These are phyloP conservation scores for Centroberyx gerrardi DNA, from an alignment of 2,797 vertebrate species.

Conservation along the genomic window DNA sequence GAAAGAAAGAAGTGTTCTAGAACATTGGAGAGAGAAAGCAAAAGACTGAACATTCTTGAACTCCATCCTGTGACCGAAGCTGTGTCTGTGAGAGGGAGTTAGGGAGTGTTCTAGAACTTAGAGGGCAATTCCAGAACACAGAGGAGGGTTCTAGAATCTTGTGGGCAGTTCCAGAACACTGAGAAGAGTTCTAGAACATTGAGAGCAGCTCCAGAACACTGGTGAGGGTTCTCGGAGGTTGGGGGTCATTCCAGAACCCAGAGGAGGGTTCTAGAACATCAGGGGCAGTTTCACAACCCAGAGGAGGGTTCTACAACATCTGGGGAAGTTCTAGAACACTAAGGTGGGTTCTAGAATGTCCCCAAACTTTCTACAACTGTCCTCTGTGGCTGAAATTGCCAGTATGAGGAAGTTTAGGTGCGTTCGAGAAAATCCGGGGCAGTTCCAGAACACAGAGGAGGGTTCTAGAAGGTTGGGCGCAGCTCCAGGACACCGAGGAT, in stretches of 20 bases:
- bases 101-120: background rate
- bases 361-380: background rate
- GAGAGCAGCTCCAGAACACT: background rate
- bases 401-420: slow-evolving; percentile 84
- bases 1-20: background rate
- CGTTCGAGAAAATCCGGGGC: too few relatives aligned
- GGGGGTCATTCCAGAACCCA: background rate
- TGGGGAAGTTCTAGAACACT: background rate
- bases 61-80: background rate
- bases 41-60: background rate
- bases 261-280: background rate
- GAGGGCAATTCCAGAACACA: background rate
- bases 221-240: background rate
- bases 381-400: slow-evolving; percentile 86
- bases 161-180: too few relatives aligned
- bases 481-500: background rate
- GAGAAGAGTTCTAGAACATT: background rate
- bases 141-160: background rate
- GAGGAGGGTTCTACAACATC: background rate
- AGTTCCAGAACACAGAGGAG: background rate
- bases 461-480: background rate
- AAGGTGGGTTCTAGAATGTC: background rate
- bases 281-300: too few relatives aligned
- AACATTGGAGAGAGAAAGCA: background rate
- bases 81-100: background rate